Percentiles rank a stretch among this genome's conserved stretches.
Conservation (phyloP, 2,113 vertebrate genomes). For the Pandion haliaetus region DNA sequence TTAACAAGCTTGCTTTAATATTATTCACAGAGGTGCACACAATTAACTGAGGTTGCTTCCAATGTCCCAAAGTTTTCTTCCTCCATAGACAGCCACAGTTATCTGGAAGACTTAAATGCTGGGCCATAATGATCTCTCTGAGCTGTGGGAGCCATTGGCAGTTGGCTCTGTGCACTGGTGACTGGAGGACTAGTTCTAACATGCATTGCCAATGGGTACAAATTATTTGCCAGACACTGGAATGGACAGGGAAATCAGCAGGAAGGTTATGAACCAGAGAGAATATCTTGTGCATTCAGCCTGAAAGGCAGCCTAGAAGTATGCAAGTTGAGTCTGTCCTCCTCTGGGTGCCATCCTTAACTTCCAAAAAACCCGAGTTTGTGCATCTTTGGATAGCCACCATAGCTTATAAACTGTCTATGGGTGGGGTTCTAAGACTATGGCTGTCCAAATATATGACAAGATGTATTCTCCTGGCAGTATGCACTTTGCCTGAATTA, state of each 20-base stretch:
- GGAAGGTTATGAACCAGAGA: not conserved
- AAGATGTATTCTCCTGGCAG: not conserved
- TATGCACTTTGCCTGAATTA: not conserved
- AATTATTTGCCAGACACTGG: not conserved
- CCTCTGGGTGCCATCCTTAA: not conserved
- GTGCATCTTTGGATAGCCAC: not conserved
- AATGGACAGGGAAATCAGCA: not conserved
- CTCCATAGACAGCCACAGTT: not conserved
- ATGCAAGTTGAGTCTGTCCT: not conserved
- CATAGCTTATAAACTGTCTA: not conserved
- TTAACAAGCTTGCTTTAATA: not conserved
- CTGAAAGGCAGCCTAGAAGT: not conserved
- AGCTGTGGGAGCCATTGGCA: not conserved
- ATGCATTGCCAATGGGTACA: not conserved
- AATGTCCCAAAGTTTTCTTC: not conserved
- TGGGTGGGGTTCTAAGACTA: not conserved
- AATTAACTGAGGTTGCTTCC: not conserved
- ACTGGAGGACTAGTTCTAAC: not conserved
- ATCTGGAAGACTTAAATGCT: not conserved
- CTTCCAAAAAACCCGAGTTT: not conserved
- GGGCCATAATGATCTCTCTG: not conserved
- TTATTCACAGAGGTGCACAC: not conserved
- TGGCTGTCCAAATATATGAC: not conserved
- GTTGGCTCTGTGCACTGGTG: not conserved
- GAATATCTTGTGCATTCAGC: not conserved